phyloP scores from a whole-genome alignment of 1,140 invertebrate genomes.

The Apocrypta bakeri region DNA sequence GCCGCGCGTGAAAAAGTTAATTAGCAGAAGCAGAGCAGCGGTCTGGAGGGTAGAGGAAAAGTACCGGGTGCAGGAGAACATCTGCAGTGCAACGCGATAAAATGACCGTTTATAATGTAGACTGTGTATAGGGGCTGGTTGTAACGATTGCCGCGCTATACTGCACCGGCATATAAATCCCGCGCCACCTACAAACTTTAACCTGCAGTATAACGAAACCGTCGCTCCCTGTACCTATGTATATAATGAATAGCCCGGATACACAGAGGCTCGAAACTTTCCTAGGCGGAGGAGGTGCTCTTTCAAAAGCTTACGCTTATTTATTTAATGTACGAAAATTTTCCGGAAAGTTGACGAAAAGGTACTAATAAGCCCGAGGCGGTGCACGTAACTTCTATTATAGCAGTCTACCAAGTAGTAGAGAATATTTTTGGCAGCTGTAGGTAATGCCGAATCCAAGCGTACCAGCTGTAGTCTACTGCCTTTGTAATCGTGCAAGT shows the following conservation, averaged over 20 bases:
- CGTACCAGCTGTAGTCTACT: too few species aligned
- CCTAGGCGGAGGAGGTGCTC: background rate
- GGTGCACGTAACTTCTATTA: too few species aligned
- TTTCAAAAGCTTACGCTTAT: background rate
- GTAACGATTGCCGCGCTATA: too few species aligned
- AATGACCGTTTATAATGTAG: constrained; percentile 59
- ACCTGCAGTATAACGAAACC: constrained; percentile 18
- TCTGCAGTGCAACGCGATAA: constrained; percentile 58
- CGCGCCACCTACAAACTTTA: constrained; percentile 49
- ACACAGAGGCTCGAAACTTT: background rate
- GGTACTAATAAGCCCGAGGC: background rate
- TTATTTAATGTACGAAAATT: background rate
- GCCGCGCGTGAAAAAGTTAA: constrained; percentile 55
- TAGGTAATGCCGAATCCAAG: constrained; percentile 23
- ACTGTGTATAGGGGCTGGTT: background rate
- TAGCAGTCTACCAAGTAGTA: background rate
- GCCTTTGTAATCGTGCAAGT: too few species aligned
- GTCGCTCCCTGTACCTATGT: background rate
- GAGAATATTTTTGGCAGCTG: constrained; percentile 24
- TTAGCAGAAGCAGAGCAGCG: constrained; percentile 39
- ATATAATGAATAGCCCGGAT: too few species aligned
- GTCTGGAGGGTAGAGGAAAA: background rate
- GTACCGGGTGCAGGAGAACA: constrained; percentile 42
- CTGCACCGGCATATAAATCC: background rate
- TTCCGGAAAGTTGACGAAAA: background rate